A percentile compares a stretch with the other conserved stretches of the same genome.
phyloP scores from a whole-genome alignment of 1,140 invertebrate genomes.

The Rhopalosiphum maidis region DNA sequence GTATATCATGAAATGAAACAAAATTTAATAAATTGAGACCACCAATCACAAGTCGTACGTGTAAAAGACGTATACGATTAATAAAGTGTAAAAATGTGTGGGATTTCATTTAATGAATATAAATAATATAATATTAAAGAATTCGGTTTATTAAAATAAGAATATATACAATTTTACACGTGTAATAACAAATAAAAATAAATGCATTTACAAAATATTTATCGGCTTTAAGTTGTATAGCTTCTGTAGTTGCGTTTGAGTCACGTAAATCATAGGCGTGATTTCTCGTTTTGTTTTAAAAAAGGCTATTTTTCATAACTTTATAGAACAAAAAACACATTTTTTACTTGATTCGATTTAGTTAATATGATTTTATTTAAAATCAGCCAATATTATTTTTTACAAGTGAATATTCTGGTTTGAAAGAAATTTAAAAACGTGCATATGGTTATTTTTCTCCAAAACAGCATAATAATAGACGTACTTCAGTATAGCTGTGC shows the following conservation, averaged over 20 bases:
- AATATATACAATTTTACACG: background rate
- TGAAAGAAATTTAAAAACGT: background rate
- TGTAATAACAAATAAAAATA: background rate
- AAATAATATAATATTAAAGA: background rate
- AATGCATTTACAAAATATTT: background rate
- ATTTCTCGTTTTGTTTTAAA: background rate
- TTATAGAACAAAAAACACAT: background rate
- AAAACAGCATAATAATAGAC: background rate
- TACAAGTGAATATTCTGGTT: background rate
- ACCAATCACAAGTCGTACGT: background rate
- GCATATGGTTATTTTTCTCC: background rate
- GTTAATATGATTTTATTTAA: background rate
- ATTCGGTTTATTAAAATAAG: background rate
- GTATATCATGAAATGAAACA: background rate
- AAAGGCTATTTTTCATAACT: background rate
- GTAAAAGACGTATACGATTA: background rate
- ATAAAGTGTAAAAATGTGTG: background rate
- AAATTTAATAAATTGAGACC: background rate
- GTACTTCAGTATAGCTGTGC: background rate
- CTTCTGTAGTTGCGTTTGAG: background rate
- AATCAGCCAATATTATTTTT: background rate
- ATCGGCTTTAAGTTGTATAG: background rate
- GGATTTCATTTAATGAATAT: background rate
- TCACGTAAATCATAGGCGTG: background rate
- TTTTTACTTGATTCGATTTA: background rate